A percentile compares a stretch with the other conserved stretches of the same genome.
Conservation (phyloP, 1,140 invertebrate species). For the Diorhabda carinulata region DNA sequence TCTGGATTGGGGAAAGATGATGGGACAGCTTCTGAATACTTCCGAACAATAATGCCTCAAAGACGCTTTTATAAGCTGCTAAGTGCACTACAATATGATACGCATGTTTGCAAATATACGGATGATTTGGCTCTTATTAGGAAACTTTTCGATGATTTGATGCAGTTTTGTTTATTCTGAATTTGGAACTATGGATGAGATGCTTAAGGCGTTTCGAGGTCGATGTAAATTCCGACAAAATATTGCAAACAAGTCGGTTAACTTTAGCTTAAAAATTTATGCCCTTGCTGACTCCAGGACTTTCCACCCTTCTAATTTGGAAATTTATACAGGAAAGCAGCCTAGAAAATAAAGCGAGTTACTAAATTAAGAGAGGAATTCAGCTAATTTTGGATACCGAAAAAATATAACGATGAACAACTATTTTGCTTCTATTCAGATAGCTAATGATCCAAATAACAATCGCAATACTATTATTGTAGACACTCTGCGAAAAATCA, state of each 20-base stretch:
- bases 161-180: conserved; percentile 35
- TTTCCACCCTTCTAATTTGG: conserved; percentile 40
- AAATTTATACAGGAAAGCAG: conserved; percentile 42
- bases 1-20: conserved; percentile 33
- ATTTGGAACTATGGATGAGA: conserved; percentile 21
- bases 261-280: conserved; percentile 31
- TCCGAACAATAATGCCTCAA: conserved; percentile 10
- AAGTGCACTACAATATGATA: conserved; percentile 30
- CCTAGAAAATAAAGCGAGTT: background rate
- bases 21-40: conserved; percentile 28
- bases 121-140: conserved; percentile 42
- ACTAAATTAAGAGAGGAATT: background rate
- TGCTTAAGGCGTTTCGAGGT: conserved; percentile 34
- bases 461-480: conserved; percentile 15
- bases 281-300: conserved; percentile 23
- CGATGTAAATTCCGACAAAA: conserved; percentile 12
- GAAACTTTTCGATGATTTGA: conserved; percentile 35
- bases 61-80: conserved; percentile 23
- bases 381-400: background rate
- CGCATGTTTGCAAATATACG: conserved; percentile 15
- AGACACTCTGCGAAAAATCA: conserved; percentile 27
- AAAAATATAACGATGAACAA: background rate
- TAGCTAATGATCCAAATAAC: conserved; percentile 12
- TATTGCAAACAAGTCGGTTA: conserved; percentile 25
- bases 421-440: background rate